phyloP scores from a whole-genome alignment of 2,797 vertebrate genomes.

The Protonibea diacanthus region DNA sequence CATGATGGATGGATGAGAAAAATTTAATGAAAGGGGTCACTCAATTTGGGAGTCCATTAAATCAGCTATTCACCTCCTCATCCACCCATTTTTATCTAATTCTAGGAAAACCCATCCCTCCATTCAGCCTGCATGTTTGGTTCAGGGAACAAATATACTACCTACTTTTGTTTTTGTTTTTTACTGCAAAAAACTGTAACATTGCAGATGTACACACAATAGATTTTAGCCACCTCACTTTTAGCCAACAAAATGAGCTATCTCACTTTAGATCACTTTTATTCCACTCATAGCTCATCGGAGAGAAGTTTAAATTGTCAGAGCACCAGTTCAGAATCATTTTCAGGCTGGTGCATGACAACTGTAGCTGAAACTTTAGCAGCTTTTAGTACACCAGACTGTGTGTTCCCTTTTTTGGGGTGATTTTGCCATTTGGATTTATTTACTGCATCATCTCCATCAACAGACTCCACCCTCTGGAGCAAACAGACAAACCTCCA shows the following conservation, averaged over 20 bases:
- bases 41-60: conserved; percentile 31
- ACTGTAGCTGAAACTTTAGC: conserved; percentile 20
- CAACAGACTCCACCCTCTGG: conserved; percentile 2
- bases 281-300: conserved; percentile 17
- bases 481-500: not conserved
- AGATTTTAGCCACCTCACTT: conserved; percentile 24
- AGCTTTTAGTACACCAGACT: conserved; percentile 17
- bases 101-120: not conserved
- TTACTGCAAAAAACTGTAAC: not conserved
- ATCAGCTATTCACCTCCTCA: conserved; percentile 27
- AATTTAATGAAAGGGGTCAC: conserved; percentile 31
- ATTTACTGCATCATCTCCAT: not conserved
- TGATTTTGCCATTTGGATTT: not conserved
- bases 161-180: not conserved
- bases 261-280: conserved; percentile 26
- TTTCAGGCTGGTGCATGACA: conserved; percentile 21
- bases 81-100: conserved; percentile 26
- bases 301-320: conserved; percentile 24
- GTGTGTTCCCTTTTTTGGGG: conserved; percentile 10
- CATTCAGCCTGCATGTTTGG: not conserved
- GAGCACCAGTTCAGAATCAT: conserved; percentile 25
- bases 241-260: conserved; percentile 34
- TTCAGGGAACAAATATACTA: conserved; percentile 24
- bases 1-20: conserved; percentile 38
- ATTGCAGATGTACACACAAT: conserved; percentile 2